Conservation (phyloP, 2,113 vertebrate genomes). For the Lampris megalopsis region DNA sequence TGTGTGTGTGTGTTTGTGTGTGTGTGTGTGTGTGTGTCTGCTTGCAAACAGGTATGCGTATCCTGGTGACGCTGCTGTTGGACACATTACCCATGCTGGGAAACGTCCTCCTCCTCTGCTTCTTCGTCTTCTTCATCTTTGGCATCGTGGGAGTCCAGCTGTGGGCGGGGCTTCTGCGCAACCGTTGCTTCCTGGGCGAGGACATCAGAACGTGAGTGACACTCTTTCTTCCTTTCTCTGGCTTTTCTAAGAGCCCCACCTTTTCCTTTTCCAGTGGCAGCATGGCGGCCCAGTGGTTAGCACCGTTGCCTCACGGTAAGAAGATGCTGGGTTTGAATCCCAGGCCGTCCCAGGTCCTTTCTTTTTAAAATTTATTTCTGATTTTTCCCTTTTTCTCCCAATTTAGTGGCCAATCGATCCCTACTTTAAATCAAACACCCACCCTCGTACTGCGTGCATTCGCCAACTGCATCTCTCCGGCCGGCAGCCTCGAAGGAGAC, state of each 20-base stretch:
- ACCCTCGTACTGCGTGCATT: no score
- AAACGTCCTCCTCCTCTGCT: slow-evolving; percentile 90
- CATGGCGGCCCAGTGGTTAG: no score
- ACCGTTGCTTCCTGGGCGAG: slow-evolving; percentile 75
- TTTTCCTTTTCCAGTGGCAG: neutral
- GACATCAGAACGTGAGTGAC: slow-evolving; percentile 58
- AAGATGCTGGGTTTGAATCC: no score
- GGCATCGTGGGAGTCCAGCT: slow-evolving; percentile 92
- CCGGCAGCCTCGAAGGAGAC: no score
- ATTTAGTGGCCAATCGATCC: no score
- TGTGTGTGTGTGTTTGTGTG: slow-evolving; percentile 13
- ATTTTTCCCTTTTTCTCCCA: no score
- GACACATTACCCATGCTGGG: slow-evolving; percentile 96
- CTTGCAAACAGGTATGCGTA: slow-evolving; percentile 87
- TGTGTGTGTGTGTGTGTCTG: slow-evolving; percentile 12
- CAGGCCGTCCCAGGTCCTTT: no score
- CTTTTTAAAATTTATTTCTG: no score
- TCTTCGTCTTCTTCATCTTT: slow-evolving; percentile 90
- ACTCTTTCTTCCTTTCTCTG: neutral
- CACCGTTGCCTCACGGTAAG: no score
- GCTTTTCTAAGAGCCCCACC: neutral
- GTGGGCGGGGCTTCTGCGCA: slow-evolving; percentile 78
- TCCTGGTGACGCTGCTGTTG: slow-evolving; percentile 93
- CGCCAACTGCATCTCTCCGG: no score
- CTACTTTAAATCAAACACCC: no score